Base-by-base conservation (phyloP, 2,888 invertebrate genomes). In the Nematopogon swammerdamellus region DNA sequence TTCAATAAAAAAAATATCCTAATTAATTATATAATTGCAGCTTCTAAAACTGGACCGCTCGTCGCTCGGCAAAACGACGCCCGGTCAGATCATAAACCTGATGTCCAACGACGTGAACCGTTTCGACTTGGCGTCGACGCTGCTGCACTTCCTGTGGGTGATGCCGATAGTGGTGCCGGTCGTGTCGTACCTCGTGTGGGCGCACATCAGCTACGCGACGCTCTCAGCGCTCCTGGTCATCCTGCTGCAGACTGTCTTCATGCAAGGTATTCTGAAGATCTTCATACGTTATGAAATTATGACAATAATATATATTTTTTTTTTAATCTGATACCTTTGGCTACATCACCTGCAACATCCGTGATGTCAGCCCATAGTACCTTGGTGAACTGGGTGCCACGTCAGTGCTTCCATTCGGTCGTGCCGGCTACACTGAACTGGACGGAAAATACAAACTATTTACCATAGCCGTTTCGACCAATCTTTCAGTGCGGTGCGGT, bases 31-130 rank as follows among this genome's bases (percentile, higher is more conserved):
- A n/a, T n/a, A n/a, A n/a, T n/a, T 19, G 14, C 20, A 79, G 79
- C 72, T 79, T 52, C 57, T 79, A 50, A 75, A 68, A 62, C 63
- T 79, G 3, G 85, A 85, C 60, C 81, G 82, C 54, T 67, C 71
- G 1, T 84, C 87, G 1, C 60, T 87, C 54, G 81, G 77, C 47
- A 77, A 84, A 64, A 86, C 87, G 64, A 60, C 83, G 73, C 67
- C 89, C 56, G 93, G 92, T 0, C 89, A 92, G 67, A 85, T 94
- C 58, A 86, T 93, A 46, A 94, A 93, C 65, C 68, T 94, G 50
- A 80, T 94, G 72, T 91, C 92, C 1, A 93, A 92, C 59, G 94
- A 94, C 63, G 92, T 93, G 2, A 86, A 86, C 58, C 82, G 92
- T 54, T 91, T 93, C 63, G 93, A 93, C 62, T 68, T 86, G 66